Evolutionary conservation across 1,140 invertebrate species (phyloP).

Genomic region (Lamellibrachia luymesi): DNA sequence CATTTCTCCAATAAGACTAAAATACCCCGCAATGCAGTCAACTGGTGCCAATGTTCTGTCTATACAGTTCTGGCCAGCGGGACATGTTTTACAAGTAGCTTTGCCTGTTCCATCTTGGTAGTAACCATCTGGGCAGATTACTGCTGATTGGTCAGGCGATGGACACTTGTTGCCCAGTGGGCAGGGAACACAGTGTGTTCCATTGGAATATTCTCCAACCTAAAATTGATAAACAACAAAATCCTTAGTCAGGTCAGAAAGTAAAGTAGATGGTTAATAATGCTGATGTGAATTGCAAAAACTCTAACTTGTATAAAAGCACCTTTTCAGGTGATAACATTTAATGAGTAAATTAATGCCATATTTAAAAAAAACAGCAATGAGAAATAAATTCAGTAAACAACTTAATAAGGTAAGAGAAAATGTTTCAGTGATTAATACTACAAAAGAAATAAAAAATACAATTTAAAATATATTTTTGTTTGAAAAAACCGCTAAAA

Average conservation of each 20-base stretch:
- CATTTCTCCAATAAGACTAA: constrained; percentile 39
- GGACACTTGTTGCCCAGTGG: constrained; percentile 43
- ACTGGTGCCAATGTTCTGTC: constrained; percentile 35
- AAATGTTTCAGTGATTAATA: background rate
- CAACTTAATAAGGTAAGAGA: background rate
- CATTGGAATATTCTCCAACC: constrained; percentile 47
- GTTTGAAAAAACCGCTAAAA: background rate
- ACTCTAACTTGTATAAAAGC: background rate
- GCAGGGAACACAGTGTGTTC: constrained; percentile 39
- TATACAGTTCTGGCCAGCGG: constrained; percentile 42
- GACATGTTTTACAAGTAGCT: constrained; percentile 43
- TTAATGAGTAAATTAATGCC: too few species aligned
- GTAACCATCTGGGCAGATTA: constrained; percentile 38
- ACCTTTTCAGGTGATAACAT: background rate
- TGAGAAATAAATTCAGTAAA: too few species aligned
- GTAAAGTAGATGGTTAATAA: background rate
- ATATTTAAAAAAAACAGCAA: too few species aligned
- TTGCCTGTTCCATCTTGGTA: constrained; percentile 42
- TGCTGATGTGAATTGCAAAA: background rate
- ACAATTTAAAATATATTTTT: background rate
- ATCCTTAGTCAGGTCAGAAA: background rate
- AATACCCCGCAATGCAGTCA: constrained; percentile 44
- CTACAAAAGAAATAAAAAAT: background rate
- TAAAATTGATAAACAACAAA: constrained; percentile 22
- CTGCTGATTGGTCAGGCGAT: constrained; percentile 32